Base-by-base conservation (phyloP, 2,797 vertebrate genomes). In the Salmo trutta region DNA sequence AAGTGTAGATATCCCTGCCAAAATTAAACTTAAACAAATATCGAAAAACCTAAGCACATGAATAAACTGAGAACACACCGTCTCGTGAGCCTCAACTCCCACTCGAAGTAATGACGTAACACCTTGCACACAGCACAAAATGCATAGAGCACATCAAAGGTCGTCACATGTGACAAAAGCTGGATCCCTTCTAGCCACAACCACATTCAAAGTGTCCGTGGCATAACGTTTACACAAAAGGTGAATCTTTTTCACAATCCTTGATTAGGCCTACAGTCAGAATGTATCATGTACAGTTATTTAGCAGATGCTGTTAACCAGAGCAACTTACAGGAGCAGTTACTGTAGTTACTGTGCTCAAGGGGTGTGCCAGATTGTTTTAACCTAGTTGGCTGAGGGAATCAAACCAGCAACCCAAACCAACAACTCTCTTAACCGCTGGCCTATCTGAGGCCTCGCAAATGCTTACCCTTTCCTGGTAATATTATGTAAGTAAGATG, bases 61-160 rank as follows among this genome's bases (percentile, higher is more conserved):
- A 78, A 75, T 59, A 76, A 73, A 87, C 89, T 79, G 84, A 88
- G 85, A 87, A 85, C 75, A 84, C 79, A 86, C 78, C 3, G 77
- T 64, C 82, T 76, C 74, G 69, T 78, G 83, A 87, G 82, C 83
- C 83, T 87, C 82, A 81, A 75, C 82, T 84, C 86, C 84, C 75
- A 85, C 89, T 85, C 86, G 77, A 74, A 83, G n/a, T 76, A 77
- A 75, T 85, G 86, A 89, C 88, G 88, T 70, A 71, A 82, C 82
- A 77, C 53, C 80, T 73, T 71, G 76, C 77, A 54, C 27, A 76
- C 73, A 75, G 24, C 47, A 33, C 8, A 6, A 27, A 16, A 1
- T 1, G 69, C 81, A 77, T 68, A 54, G 53, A 76, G 68, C 84
- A 7, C 84, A 82, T 67, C 19, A 52, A 52, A 65, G 10, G 10